A percentile compares a stretch with the other conserved stretches of the same genome.
These are phyloP conservation scores for Ceraclea dissimilis DNA, from an alignment of 2,888 invertebrate species.

Conservation along the genomic window DNA sequence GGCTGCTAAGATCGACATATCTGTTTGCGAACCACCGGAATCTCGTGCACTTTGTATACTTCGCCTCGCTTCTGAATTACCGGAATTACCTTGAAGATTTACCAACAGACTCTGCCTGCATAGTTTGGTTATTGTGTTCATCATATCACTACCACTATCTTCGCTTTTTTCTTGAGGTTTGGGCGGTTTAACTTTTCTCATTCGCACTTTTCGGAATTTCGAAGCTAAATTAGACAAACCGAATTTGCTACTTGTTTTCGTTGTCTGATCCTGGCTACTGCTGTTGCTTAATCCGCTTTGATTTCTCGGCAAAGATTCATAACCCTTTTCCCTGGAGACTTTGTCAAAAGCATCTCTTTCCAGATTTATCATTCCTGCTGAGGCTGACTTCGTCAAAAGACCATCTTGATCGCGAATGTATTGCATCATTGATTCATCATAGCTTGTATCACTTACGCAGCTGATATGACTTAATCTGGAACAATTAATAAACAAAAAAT, in stretches of 20 bases:
- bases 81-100: conserved; percentile 31
- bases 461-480: conserved; percentile 53
- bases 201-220: conserved; percentile 51
- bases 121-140: conserved; percentile 59
- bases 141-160: conserved; percentile 32
- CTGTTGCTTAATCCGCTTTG: conserved; percentile 7
- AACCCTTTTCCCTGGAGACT: conserved; percentile 44
- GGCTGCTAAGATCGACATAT: conserved; percentile 24
- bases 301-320: conserved; percentile 46
- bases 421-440: conserved; percentile 31
- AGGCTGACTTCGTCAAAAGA: conserved; percentile 61
- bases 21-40: conserved; percentile 20
- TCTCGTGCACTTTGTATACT: conserved; percentile 7
- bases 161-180: conserved; percentile 29
- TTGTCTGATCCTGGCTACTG: conserved; percentile 9
- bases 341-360: conserved; percentile 54
- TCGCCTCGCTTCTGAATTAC: background rate
- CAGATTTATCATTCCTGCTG: conserved; percentile 70
- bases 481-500: too few species aligned
- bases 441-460: conserved; percentile 53
- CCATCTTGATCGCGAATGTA: conserved; percentile 33
- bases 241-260: conserved; percentile 32
- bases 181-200: conserved; percentile 36
- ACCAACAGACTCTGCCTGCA: conserved; percentile 71
- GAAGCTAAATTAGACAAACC: conserved; percentile 51